Evolutionary conservation across 2,113 vertebrate species (phyloP), one percentile per base, ranked within the genome.

Genomic region (Polypterus bichir): DNA sequence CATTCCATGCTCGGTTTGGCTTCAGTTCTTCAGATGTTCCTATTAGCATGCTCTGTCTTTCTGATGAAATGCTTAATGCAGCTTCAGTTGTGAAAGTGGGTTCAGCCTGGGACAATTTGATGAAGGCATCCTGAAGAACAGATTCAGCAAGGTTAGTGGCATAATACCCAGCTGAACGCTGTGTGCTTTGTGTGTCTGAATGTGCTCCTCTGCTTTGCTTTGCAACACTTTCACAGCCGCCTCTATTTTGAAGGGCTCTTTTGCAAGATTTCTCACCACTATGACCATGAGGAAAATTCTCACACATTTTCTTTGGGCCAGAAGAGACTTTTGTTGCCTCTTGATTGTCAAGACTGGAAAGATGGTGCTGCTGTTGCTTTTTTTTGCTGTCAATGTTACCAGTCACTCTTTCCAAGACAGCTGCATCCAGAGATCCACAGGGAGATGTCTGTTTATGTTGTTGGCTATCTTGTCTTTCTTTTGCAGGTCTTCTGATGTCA

Each of bases 101-200:
- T 61, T 90, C 91, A 54, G 91, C 86, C 66, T 92, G 92, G 66
- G 93, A 95, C 48, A 98, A 79, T 51, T 89, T 84, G 71, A 95
- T 94, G 72, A 97, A 98, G 1, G 91, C 93, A 59, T 97, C 94
- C 70, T 98, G 95, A 3, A 97, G 78, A 49, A 98, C 95, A 0
- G 92, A 93, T 74, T 97, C 93, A 4, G 92, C 92, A 61, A 98
- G 73, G 73, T 93, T 97, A 52, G 84, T 93, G 66, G 94, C 94
- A 1, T 92, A 98, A 66, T 94, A 78, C 48, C 93, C 92, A 1
- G 92, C 80, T 6, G 86, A 86, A 1, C 68, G 73, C 55, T 66
- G 73, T 64, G 77, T 72, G 47, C 49, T 53, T 11, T 44, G 60
- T 4, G 27, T 27, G 49, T 61, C 59, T 27, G 52, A 0, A 0